Evolutionary conservation across 2,888 invertebrate genomes (phyloP).

Genomic region (Nemoura dubitans): DNA sequence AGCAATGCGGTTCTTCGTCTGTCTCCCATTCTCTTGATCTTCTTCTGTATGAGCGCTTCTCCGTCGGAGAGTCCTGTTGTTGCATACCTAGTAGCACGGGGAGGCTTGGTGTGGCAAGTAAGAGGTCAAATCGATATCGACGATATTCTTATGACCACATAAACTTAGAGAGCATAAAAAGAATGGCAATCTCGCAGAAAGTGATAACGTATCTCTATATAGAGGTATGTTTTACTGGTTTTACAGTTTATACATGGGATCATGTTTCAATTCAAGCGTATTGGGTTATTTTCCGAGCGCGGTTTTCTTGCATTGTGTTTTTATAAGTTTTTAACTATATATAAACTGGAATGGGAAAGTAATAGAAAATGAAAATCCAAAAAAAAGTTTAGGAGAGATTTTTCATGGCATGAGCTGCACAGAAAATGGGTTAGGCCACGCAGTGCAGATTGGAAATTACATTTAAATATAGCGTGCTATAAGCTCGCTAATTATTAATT

Average conservation of each 20-base stretch:
- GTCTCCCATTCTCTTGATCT: slow-evolving; percentile 21
- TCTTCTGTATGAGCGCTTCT: background rate
- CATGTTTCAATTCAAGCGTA: background rate
- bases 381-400: background rate
- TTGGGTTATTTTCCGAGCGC: background rate
- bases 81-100: slow-evolving; percentile 39
- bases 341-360: background rate
- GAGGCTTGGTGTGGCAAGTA: background rate
- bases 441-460: background rate
- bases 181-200: background rate
- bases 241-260: background rate
- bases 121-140: slow-evolving; percentile 44
- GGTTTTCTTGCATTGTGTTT: background rate
- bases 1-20: slow-evolving; percentile 43
- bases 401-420: background rate
- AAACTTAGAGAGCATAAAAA: slow-evolving; percentile 24
- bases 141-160: slow-evolving; percentile 33
- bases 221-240: background rate
- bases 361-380: background rate
- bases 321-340: background rate
- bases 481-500: background rate
- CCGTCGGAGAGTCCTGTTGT: slow-evolving; percentile 28
- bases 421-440: background rate
- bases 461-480: background rate
- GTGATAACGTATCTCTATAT: background rate